phyloP scores from a whole-genome alignment of 2,113 vertebrate genomes.

The Himantopus leucocephalus region DNA sequence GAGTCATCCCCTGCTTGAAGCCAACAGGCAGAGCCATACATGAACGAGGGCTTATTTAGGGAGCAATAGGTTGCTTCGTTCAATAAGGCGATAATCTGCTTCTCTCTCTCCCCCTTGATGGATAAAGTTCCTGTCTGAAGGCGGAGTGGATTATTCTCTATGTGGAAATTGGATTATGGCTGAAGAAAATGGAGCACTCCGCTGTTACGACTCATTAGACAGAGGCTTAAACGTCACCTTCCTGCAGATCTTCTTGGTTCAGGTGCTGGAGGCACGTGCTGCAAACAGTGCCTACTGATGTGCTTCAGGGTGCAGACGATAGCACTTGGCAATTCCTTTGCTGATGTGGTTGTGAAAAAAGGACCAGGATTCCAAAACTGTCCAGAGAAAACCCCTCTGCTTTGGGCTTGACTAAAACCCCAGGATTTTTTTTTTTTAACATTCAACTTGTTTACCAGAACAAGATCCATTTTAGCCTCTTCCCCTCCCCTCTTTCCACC shows the following conservation, averaged over 20 bases:
- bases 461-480: not conserved
- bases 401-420: not conserved
- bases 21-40: not conserved
- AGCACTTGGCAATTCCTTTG: not conserved
- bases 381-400: not conserved
- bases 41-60: not conserved
- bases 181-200: conserved; percentile 22
- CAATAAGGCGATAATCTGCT: conserved; percentile 16
- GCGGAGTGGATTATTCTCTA: conserved; percentile 23
- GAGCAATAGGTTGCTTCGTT: conserved; percentile 4
- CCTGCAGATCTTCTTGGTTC: not conserved
- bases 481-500: not conserved
- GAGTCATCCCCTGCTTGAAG: not conserved
- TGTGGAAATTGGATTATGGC: conserved; percentile 57
- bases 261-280: not conserved
- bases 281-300: fast-evolving
- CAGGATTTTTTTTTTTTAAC: not conserved
- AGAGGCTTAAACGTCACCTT: conserved; percentile 3
- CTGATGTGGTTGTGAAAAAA: not conserved
- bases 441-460: not conserved
- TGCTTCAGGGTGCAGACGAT: not conserved
- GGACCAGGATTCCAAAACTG: not conserved
- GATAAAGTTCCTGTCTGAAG: conserved; percentile 20
- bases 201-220: not conserved
- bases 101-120: conserved; percentile 1